Evolutionary conservation across 2,888 invertebrate species (phyloP).

Genomic region (Aelia acuminata): DNA sequence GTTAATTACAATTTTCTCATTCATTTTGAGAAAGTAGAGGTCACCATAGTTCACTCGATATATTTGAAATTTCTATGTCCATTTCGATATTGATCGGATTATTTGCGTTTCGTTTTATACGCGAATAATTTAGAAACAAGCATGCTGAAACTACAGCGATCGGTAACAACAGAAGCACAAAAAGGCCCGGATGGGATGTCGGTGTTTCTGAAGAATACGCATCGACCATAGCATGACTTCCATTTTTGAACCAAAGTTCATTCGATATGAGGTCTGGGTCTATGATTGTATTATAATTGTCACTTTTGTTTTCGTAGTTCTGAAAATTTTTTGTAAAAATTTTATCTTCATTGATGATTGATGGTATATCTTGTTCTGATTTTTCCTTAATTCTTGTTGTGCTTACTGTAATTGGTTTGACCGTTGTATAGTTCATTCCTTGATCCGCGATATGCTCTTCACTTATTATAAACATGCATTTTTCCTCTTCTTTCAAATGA

Average conservation of each 20-base stretch:
- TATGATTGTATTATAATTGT: background rate
- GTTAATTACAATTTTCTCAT: conserved; percentile 35
- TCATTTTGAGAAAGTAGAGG: conserved; percentile 62
- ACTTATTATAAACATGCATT: conserved; percentile 61
- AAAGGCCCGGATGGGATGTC: conserved; percentile 64
- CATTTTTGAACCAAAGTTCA: conserved; percentile 62
- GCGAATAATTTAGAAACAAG: conserved; percentile 61
- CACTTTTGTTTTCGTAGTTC: conserved; percentile 22
- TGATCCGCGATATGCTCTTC: conserved; percentile 55
- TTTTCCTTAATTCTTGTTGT: background rate
- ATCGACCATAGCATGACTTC: conserved; percentile 61
- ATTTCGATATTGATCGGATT: conserved; percentile 60
- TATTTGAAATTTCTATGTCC: conserved; percentile 65
- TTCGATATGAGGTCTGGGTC: conserved; percentile 60
- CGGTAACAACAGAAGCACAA: conserved; percentile 63
- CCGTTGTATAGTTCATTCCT: background rate
- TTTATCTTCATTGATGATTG: background rate
- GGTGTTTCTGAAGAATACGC: conserved; percentile 64
- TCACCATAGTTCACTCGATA: conserved; percentile 65
- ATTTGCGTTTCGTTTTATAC: conserved; percentile 59
- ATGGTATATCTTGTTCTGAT: background rate
- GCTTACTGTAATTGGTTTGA: background rate
- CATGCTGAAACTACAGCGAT: conserved; percentile 62
- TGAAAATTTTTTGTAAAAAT: background rate
- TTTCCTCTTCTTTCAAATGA: conserved; percentile 51